Conservation (phyloP, 2,888 invertebrate genomes). For the Drosophila merina region DNA sequence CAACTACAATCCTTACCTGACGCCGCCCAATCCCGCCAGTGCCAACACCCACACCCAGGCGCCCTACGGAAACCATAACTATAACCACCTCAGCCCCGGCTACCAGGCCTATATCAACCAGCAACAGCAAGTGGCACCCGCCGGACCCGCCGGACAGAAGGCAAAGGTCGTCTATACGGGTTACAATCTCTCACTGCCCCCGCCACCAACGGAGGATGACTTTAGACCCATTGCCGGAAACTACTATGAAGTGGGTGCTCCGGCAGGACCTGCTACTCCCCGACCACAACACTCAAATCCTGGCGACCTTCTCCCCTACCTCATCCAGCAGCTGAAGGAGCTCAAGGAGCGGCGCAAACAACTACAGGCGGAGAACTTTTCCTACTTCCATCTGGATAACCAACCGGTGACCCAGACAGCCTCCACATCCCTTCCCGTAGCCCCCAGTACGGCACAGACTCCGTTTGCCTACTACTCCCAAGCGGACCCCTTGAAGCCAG, state of each 20-base stretch:
- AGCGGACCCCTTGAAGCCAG: conserved; percentile 32
- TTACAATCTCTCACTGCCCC: conserved; percentile 75
- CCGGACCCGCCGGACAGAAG: conserved; percentile 47
- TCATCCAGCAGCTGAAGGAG: conserved; percentile 79
- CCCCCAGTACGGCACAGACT: conserved; percentile 32
- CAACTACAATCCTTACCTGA: conserved; percentile 79
- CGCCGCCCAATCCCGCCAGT: conserved; percentile 68
- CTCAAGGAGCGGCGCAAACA: conserved; percentile 81
- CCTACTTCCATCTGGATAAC: conserved; percentile 84
- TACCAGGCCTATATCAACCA: conserved; percentile 58
- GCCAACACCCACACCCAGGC: conserved; percentile 42
- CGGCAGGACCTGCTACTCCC: conserved; percentile 31
- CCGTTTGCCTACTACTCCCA: conserved; percentile 53
- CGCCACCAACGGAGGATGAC: conserved; percentile 69
- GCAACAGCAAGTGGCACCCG: conserved; percentile 23
- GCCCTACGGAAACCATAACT: conserved; percentile 49
- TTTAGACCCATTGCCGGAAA: conserved; percentile 76
- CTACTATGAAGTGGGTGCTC: conserved; percentile 54
- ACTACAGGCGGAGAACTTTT: conserved; percentile 81
- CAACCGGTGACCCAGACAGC: conserved; percentile 49
- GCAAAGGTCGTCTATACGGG: conserved; percentile 74
- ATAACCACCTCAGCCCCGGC: conserved; percentile 64
- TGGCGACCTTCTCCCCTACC: conserved; percentile 76
- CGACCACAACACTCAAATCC: conserved; percentile 59
- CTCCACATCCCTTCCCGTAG: conserved; percentile 5